Base-by-base conservation (phyloP, 2,113 vertebrate species). In the Pachycephala philippinensis region DNA sequence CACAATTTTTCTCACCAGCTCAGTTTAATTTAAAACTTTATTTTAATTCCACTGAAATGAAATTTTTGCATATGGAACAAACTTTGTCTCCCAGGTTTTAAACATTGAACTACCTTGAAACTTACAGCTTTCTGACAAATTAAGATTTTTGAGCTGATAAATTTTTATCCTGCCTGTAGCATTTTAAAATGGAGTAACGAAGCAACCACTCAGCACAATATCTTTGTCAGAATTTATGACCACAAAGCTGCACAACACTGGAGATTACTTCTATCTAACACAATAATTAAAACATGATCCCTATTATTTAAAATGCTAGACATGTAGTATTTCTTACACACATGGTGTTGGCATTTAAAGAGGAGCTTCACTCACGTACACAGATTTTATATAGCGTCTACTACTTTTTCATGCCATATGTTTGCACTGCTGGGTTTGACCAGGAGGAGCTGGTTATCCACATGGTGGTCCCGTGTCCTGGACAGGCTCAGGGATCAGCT, bases 311-410 rank as follows among this genome's bases (percentile, higher is more conserved):
- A 14, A 69, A 45, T 37, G 12, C 14, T 79, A 24, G 20, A 28
- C 11, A 15, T 10, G 6, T 18, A 64, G 4, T 64, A 49, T 68
- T 81, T 78, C 45, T 63, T 68, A 47, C 10, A 50, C 9, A 65
- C 13, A 17, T 0, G 0, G 17, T 33, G 64, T 1, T 68, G 45
- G 10, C 35, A 39, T 70, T 64, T 66, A 31, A 75, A 71, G 56
- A 75, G 23, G 8, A 87, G 9, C 10, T 66, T 35, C 35, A 54
- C 19, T 63, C 21, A 74, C 7, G 30, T 37, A 50, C 22, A 27
- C 3, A 21, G 24, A 27, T 56, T 60, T 94, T 37, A 31, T 8
- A 18, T 0, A 42, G 3, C 10, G 31, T 27, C 4, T 26, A 4
- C 14, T 30, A 2, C 11, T 37, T 63, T 35, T 78, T 17, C 12